Conservation (phyloP, 2,888 invertebrate genomes). For the Zygaena filipendulae region DNA sequence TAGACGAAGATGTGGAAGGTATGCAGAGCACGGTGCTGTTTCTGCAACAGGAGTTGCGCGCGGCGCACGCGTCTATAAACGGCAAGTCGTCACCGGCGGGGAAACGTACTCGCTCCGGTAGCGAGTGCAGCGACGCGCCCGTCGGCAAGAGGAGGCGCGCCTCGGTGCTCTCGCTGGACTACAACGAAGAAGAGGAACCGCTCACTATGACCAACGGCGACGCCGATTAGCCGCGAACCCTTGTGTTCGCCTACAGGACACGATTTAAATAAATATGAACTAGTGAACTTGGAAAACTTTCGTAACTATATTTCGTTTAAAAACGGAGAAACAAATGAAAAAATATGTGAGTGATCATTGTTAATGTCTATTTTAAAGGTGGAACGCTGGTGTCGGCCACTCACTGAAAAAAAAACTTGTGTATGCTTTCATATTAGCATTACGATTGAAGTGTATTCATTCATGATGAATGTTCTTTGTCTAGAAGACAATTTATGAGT, state of each 20-base stretch:
- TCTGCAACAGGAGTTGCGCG: conserved; percentile 92
- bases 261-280: conserved; percentile 29
- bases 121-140: conserved; percentile 54
- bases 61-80: conserved; percentile 68
- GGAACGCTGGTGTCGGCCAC: conserved; percentile 33
- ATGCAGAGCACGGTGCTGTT: conserved; percentile 98
- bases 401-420: conserved; percentile 28
- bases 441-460: conserved; percentile 43
- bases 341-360: conserved; percentile 42
- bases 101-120: conserved; percentile 52
- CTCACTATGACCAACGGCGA: conserved; percentile 77
- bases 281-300: conserved; percentile 48
- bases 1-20: conserved; percentile 97
- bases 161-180: conserved; percentile 77
- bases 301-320: too few relatives aligned
- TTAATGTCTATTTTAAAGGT: conserved; percentile 23
- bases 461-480: conserved; percentile 48
- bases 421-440: conserved; percentile 42
- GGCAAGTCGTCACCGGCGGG: conserved; percentile 41
- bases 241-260: conserved; percentile 35
- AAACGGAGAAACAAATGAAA: too few relatives aligned
- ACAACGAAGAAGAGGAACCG: conserved; percentile 80
- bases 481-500: conserved; percentile 49
- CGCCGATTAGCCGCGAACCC: conserved; percentile 52
- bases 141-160: conserved; percentile 75